Conservation (phyloP, 2,797 vertebrate species). For the Prionace glauca region DNA sequence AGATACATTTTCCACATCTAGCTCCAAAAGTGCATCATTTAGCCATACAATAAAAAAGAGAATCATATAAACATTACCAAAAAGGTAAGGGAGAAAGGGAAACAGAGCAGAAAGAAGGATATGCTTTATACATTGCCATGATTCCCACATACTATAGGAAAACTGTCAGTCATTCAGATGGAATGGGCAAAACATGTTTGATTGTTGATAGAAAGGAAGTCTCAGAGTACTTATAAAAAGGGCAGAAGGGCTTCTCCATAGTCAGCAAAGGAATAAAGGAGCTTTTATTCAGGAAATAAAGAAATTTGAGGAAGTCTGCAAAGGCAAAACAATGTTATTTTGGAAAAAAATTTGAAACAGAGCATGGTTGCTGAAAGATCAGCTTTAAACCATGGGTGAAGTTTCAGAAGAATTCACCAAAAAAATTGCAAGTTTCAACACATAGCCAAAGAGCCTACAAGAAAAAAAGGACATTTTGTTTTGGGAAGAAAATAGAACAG, state of each 20-base stretch:
- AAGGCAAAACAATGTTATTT: not conserved
- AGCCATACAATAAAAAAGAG: not conserved
- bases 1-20: not conserved
- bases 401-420: not conserved
- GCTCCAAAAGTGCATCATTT: not conserved
- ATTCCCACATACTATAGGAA: not conserved
- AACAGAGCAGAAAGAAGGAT: not conserved
- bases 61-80: not conserved
- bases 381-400: not conserved
- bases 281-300: not conserved
- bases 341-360: not conserved
- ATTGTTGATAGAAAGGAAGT: not conserved
- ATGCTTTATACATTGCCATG: not conserved
- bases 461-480: not conserved
- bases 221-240: not conserved
- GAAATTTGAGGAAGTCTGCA: not conserved
- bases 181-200: not conserved
- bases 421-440: not conserved
- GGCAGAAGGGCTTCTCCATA: too few relatives aligned
- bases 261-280: not conserved
- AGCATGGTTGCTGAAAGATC: not conserved
- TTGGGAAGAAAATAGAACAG: too few relatives aligned
- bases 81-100: not conserved
- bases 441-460: not conserved
- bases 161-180: not conserved